phyloP scores from a whole-genome alignment of 2,797 vertebrate species.

The Premnoplex brunnescens region DNA sequence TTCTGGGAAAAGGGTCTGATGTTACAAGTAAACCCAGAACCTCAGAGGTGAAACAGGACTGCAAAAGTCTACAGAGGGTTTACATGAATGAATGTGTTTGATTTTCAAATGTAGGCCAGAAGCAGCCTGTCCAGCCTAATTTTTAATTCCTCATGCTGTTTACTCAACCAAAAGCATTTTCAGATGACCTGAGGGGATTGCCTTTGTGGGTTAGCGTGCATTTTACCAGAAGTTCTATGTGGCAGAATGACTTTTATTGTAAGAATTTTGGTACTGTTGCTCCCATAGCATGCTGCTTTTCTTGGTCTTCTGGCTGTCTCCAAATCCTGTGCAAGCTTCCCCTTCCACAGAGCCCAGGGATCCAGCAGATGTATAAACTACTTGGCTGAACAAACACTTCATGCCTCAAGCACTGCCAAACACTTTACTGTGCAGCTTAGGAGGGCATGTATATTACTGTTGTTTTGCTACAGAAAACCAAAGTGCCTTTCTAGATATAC shows the following conservation, averaged over 20 bases:
- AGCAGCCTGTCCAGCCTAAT: background rate
- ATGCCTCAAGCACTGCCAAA: background rate
- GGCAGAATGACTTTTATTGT: background rate
- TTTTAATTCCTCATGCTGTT: background rate
- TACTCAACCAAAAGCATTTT: conserved; percentile 39
- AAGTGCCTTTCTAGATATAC: background rate
- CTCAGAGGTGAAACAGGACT: background rate
- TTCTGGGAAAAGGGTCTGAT: background rate
- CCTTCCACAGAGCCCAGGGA: background rate
- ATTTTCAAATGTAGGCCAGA: conserved; percentile 26
- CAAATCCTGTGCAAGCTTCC: background rate
- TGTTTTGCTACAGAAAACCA: background rate
- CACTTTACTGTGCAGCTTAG: background rate
- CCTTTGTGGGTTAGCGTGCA: conserved; percentile 2
- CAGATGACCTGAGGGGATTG: background rate
- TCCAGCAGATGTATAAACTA: background rate
- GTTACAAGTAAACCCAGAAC: background rate
- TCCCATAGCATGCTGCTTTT: background rate
- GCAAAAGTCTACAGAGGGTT: background rate
- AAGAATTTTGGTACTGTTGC: background rate
- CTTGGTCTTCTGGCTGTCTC: background rate
- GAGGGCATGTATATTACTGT: no score
- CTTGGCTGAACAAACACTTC: fast-evolving
- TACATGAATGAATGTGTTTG: background rate
- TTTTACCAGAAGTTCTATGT: conserved; percentile 31